phyloP scores from a whole-genome alignment of 2,797 vertebrate genomes.

The Lacerta agilis region DNA sequence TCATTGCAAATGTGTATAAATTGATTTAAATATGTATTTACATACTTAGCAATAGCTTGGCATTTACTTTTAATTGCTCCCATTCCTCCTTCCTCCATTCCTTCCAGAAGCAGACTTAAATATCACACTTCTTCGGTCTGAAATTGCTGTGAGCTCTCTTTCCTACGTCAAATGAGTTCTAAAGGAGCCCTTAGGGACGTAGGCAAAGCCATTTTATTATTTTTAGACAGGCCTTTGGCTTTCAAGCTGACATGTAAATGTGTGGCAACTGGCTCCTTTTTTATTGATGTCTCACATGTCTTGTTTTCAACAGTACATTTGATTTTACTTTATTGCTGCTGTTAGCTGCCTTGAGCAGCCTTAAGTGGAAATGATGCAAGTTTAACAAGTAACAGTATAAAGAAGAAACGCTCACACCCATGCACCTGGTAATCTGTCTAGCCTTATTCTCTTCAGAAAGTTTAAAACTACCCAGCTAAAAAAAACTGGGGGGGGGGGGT shows the following conservation, averaged over 20 bases:
- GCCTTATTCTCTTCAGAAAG: not conserved
- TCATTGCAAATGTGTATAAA: not conserved
- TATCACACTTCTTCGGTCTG: not conserved
- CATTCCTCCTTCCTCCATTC: not conserved
- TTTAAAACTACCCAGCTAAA: not conserved
- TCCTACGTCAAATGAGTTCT: not conserved
- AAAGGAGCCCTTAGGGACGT: not conserved
- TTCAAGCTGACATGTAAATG: too few relatives aligned
- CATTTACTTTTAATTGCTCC: not conserved
- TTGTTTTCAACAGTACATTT: too few relatives aligned
- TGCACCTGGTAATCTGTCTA: not conserved
- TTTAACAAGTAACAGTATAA: too few relatives aligned
- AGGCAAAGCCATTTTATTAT: not conserved
- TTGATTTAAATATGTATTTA: not conserved
- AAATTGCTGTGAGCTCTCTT: not conserved
- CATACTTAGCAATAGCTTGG: too few relatives aligned
- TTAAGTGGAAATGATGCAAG: too few relatives aligned
- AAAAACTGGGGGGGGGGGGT: not conserved
- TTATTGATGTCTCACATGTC: too few relatives aligned
- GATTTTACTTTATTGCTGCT: too few relatives aligned
- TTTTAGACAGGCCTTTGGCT: too few relatives aligned
- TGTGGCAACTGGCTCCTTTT: too few relatives aligned
- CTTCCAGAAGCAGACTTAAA: not conserved
- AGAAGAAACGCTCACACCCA: not conserved
- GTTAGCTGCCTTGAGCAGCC: too few relatives aligned